These are phyloP conservation scores for Brachionus paranguensis DNA, from an alignment of 1,140 invertebrate species.

Conservation along the genomic window DNA sequence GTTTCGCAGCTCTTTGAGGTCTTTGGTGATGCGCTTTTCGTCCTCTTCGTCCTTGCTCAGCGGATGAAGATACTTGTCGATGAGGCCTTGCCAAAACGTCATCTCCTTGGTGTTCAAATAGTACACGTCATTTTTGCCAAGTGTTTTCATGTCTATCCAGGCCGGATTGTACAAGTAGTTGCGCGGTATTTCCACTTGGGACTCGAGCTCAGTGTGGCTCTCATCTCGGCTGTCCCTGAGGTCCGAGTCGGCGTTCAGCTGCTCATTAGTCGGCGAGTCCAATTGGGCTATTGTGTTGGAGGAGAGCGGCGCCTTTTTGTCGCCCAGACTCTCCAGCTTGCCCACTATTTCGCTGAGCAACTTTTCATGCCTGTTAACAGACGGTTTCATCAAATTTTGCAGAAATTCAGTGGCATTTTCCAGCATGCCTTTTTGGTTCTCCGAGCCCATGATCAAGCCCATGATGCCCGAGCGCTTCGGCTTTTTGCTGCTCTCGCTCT, in stretches of 20 bases:
- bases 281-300: background rate
- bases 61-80: slow-evolving; percentile 85
- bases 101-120: slow-evolving; percentile 67
- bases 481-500: slow-evolving; percentile 44
- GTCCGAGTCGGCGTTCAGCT: background rate
- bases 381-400: slow-evolving; percentile 13
- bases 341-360: background rate
- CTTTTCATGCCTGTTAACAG: slow-evolving; percentile 7
- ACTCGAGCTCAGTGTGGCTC: background rate
- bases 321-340: background rate
- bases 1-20: slow-evolving; percentile 84
- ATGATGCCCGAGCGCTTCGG: background rate
- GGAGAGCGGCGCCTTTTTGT: background rate
- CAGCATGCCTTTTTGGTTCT: background rate
- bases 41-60: slow-evolving; percentile 85
- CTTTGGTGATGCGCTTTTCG: slow-evolving; percentile 69
- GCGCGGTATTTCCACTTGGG: background rate
- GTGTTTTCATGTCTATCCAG: slow-evolving; percentile 81
- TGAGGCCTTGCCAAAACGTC: slow-evolving; percentile 84
- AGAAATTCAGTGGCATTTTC: slow-evolving; percentile 19
- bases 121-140: slow-evolving; percentile 49
- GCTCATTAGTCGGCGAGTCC: background rate
- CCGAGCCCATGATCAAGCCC: background rate
- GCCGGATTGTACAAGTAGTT: slow-evolving; percentile 77
- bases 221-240: background rate